Conservation (phyloP, 1,140 invertebrate species). For the Oncopeltus fasciatus region DNA sequence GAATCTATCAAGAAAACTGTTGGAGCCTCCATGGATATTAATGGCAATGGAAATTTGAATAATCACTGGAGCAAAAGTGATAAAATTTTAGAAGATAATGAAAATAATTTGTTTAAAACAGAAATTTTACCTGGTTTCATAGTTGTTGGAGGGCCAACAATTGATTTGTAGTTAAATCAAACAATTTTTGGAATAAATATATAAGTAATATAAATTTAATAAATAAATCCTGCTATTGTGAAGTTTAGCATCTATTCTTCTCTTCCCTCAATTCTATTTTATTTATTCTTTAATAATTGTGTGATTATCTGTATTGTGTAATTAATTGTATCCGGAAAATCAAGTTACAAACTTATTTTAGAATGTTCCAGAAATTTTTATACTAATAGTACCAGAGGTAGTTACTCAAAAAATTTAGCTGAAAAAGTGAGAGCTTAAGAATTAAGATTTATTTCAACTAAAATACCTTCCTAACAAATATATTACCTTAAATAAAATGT, state of each 20-base stretch:
- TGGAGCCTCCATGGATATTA: neutral
- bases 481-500: too few relatives aligned
- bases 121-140: conserved; percentile 15
- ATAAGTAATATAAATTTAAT: too few relatives aligned
- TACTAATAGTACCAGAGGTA: too few relatives aligned
- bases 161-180: conserved; percentile 5
- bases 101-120: neutral
- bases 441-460: too few relatives aligned
- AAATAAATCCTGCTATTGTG: too few relatives aligned
- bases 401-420: too few relatives aligned
- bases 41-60: neutral
- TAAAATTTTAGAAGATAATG: neutral
- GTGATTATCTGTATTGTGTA: neutral
- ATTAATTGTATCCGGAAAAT: neutral
- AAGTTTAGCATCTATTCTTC: neutral
- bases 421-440: too few relatives aligned
- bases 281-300: neutral
- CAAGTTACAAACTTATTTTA: neutral
- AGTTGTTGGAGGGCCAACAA: conserved; percentile 3
- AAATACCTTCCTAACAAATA: too few relatives aligned
- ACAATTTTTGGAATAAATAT: too few relatives aligned
- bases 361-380: too few relatives aligned
- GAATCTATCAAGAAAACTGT: conserved; percentile 9
- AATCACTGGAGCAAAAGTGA: neutral
- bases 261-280: neutral